Percentiles rank a stretch among this genome's conserved stretches.
phyloP scores from a whole-genome alignment of 2,797 vertebrate species.

The Psittacula derbiana region DNA sequence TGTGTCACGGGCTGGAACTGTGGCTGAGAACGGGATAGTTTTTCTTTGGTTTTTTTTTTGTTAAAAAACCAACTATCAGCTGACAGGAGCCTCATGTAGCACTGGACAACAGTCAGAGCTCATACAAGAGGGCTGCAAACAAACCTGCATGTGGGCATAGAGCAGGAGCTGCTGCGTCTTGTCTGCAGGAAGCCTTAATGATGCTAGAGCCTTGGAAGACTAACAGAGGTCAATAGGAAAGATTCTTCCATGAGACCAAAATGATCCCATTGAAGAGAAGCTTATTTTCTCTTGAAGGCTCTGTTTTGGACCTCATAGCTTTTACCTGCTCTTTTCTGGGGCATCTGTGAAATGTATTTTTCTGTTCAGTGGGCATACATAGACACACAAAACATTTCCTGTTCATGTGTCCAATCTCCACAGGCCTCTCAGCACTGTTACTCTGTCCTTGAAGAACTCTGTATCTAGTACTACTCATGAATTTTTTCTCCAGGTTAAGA shows the following conservation, averaged over 20 bases:
- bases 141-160: background rate
- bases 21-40: background rate
- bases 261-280: background rate
- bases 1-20: background rate
- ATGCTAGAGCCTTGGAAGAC: background rate
- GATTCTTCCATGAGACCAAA: background rate
- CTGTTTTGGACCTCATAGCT: background rate
- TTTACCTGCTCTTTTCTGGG: background rate
- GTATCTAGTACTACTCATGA: background rate
- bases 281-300: background rate
- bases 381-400: background rate
- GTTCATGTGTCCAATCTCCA: background rate
- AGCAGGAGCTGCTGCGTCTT: background rate
- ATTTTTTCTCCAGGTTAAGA: background rate
- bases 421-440: background rate
- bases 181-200: background rate
- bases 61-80: background rate
- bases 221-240: background rate
- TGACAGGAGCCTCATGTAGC: background rate
- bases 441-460: background rate
- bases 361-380: background rate
- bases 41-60: background rate
- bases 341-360: background rate
- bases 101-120: background rate
- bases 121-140: background rate